Evolutionary conservation across 2,797 vertebrate species (phyloP).

Genomic region (Pyrocephalus nanus): DNA sequence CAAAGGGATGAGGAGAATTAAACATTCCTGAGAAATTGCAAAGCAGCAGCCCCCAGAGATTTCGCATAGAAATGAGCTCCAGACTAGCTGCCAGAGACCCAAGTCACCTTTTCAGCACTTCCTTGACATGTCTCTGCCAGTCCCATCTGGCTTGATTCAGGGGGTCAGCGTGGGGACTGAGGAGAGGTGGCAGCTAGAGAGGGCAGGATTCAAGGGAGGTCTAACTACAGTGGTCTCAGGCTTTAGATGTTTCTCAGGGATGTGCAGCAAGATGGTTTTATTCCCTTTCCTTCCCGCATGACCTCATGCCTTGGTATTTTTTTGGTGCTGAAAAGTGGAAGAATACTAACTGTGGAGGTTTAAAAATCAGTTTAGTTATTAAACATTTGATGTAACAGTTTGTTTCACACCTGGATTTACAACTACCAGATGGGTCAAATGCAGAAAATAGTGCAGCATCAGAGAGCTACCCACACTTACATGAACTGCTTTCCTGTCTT

Average conservation of each 20-base stretch:
- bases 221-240: background rate
- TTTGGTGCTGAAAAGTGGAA: background rate
- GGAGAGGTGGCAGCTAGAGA: constrained; percentile 70
- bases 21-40: constrained; percentile 99
- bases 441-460: background rate
- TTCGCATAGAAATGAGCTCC: constrained; percentile 80
- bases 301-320: background rate
- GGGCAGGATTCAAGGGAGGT: constrained; percentile 73
- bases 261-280: background rate
- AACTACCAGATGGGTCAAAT: background rate
- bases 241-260: constrained; percentile 34
- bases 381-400: background rate
- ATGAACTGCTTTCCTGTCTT: background rate
- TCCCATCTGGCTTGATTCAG: constrained; percentile 82
- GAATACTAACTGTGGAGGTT: background rate
- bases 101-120: constrained; percentile 86
- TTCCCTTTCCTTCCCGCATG: background rate
- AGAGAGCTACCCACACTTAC: background rate
- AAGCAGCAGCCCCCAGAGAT: constrained; percentile 87
- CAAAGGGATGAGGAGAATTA: constrained; percentile 88
- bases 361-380: background rate
- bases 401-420: background rate
- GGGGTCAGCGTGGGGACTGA: constrained; percentile 73
- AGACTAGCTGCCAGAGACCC: constrained; percentile 82
- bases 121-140: constrained; percentile 78